These are phyloP conservation scores for Cheilosia vulpina DNA, from an alignment of 2,888 invertebrate species.

Conservation along the genomic window DNA sequence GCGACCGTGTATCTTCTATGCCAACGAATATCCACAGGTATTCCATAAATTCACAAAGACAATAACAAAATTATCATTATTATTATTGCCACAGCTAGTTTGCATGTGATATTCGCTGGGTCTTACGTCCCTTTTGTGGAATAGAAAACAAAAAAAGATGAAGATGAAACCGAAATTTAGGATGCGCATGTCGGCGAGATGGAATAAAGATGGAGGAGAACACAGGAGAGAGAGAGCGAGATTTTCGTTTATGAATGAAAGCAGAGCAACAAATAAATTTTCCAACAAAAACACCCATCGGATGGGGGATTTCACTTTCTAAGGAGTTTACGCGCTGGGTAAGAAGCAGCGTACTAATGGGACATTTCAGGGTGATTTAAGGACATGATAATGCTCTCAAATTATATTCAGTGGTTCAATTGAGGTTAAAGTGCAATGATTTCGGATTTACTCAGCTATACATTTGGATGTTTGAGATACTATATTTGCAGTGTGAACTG, in stretches of 20 bases:
- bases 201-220: slow-evolving; percentile 35
- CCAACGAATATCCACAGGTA: slow-evolving; percentile 69
- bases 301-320: slow-evolving; percentile 67
- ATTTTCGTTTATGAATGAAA: slow-evolving; percentile 69
- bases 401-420: slow-evolving; percentile 17
- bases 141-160: too few species aligned
- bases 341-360: slow-evolving; percentile 20
- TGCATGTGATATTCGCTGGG: slow-evolving; percentile 51
- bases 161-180: slow-evolving; percentile 41
- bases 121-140: slow-evolving; percentile 26
- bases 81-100: slow-evolving; percentile 69
- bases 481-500: too few species aligned
- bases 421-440: slow-evolving; percentile 24
- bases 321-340: slow-evolving; percentile 29
- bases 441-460: not conserved
- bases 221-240: slow-evolving; percentile 26
- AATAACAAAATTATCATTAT: slow-evolving; percentile 67
- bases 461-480: too few species aligned
- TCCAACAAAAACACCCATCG: slow-evolving; percentile 19
- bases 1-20: slow-evolving; percentile 20
- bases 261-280: slow-evolving; percentile 68
- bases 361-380: slow-evolving; percentile 50
- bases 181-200: slow-evolving; percentile 65
- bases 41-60: slow-evolving; percentile 73
- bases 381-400: slow-evolving; percentile 22